Conservation (phyloP, 2,797 vertebrate genomes). For the Phyllotis vaccarum region DNA sequence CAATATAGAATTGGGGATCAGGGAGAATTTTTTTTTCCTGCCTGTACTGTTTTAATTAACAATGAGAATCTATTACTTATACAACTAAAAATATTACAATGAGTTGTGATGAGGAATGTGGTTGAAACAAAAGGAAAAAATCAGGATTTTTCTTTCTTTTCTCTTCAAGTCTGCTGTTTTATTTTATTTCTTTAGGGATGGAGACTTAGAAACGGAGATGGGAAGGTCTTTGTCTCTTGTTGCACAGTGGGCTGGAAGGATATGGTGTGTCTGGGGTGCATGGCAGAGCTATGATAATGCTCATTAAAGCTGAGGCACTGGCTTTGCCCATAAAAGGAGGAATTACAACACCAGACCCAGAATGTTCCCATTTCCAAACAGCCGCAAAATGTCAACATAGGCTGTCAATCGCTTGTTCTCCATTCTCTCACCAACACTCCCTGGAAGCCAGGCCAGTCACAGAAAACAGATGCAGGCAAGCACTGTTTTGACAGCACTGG, state of each 20-base stretch:
- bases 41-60: conserved; percentile 21
- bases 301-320: conserved; percentile 62
- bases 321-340: conserved; percentile 69
- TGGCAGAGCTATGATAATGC: background rate
- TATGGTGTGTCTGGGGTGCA: background rate
- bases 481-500: conserved; percentile 72
- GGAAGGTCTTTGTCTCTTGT: conserved; percentile 27
- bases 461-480: conserved; percentile 65
- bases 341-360: conserved; percentile 62
- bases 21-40: conserved; percentile 14
- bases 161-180: background rate
- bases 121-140: background rate
- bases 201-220: background rate
- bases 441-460: conserved; percentile 49
- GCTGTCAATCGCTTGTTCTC: conserved; percentile 81
- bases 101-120: background rate
- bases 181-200: background rate
- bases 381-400: conserved; percentile 65
- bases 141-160: background rate
- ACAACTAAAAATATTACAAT: background rate
- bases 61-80: background rate
- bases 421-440: conserved; percentile 58
- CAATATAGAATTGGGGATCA: background rate
- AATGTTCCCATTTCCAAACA: conserved; percentile 64
- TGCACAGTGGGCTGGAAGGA: background rate